Conservation (phyloP, 2,888 invertebrate species). For the Drosophila austrosaltans region DNA sequence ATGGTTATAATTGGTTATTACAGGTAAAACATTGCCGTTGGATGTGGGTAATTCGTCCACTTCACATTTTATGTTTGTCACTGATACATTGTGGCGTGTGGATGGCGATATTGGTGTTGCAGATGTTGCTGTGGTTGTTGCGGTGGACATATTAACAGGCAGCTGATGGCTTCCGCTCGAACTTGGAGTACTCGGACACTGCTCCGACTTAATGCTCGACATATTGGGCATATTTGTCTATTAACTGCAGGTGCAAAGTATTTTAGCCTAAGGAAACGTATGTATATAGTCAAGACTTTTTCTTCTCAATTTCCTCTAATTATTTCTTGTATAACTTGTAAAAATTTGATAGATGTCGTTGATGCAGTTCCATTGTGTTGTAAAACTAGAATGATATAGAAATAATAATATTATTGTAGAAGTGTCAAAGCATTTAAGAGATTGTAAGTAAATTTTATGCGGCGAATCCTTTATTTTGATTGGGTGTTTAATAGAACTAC, state of each 20-base stretch:
- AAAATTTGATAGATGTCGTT: conserved; percentile 81
- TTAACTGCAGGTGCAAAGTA: neutral
- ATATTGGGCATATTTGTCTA: conserved; percentile 50
- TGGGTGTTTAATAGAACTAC: too few species aligned
- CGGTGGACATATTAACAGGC: conserved; percentile 69
- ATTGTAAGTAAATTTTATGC: too few species aligned
- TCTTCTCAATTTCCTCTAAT: conserved; percentile 42
- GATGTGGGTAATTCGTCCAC: conserved; percentile 74
- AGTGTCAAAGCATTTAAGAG: neutral
- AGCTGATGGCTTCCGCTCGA: conserved; percentile 59
- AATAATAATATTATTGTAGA: neutral
- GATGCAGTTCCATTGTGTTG: conserved; percentile 79
- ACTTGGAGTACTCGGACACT: conserved; percentile 50
- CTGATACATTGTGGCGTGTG: conserved; percentile 87
- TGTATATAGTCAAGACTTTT: conserved; percentile 21
- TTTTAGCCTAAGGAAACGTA: conserved; percentile 4
- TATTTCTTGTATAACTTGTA: conserved; percentile 72
- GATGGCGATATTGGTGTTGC: conserved; percentile 40
- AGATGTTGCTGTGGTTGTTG: conserved; percentile 22
- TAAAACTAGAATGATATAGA: conserved; percentile 57
- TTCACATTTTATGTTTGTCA: conserved; percentile 89
- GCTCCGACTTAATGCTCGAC: conserved; percentile 65
- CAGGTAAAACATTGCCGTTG: conserved; percentile 79
- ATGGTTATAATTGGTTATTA: conserved; percentile 77
- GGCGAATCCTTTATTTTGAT: too few species aligned